Evolutionary conservation across 2,888 invertebrate genomes (phyloP).

Genomic region (Conistra vaccinii): DNA sequence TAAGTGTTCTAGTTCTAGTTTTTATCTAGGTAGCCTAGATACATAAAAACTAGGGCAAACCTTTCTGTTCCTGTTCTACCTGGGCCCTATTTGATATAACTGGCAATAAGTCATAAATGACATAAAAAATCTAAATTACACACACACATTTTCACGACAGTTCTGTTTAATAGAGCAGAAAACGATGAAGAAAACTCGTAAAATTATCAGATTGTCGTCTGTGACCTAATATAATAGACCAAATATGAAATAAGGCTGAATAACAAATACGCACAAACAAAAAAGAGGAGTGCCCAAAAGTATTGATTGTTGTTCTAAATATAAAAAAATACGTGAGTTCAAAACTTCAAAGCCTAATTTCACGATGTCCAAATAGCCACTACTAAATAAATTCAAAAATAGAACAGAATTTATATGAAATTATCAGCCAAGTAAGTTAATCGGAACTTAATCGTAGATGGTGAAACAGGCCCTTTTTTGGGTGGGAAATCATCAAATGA

Average conservation of each 20-base stretch:
- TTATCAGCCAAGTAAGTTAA: no score
- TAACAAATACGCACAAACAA: no score
- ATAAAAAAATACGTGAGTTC: background rate
- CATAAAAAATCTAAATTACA: background rate
- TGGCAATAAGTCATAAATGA: background rate
- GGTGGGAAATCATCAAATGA: no score
- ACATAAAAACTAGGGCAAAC: constrained; percentile 8
- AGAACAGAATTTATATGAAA: no score
- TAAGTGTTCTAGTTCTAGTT: constrained; percentile 38
- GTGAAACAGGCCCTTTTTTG: no score
- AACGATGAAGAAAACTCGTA: background rate
- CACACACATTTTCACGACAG: background rate
- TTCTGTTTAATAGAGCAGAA: background rate
- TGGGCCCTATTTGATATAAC: background rate
- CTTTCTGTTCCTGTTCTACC: background rate
- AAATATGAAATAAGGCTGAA: no score
- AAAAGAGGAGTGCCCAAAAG: background rate
- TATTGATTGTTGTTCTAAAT: background rate
- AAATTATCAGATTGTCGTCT: background rate
- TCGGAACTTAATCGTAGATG: no score
- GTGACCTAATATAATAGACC: no score
- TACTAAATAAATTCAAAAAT: no score
- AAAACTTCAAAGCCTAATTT: background rate
- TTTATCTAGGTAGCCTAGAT: constrained; percentile 25
- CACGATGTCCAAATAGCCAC: no score